These are phyloP conservation scores for Tridacna crocea DNA, from an alignment of 2,888 invertebrate species.

Conservation along the genomic window DNA sequence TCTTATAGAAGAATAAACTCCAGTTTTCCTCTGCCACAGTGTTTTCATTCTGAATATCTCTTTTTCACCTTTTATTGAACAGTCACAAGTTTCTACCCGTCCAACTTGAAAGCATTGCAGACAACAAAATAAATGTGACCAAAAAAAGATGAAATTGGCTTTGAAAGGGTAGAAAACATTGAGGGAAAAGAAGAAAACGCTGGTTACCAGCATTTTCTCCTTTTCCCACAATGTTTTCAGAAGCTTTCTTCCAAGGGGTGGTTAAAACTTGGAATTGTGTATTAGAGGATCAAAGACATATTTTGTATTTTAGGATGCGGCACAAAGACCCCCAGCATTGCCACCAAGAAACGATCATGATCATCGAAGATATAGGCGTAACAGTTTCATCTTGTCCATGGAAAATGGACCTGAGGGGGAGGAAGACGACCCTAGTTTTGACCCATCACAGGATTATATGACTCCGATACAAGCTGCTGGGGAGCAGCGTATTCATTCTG, in stretches of 20 bases:
- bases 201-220: background rate
- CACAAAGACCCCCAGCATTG: slow-evolving; percentile 59
- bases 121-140: too few relatives aligned
- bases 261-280: too few relatives aligned
- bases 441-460: slow-evolving; percentile 49
- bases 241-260: too few relatives aligned
- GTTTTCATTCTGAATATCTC: too few relatives aligned
- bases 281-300: too few relatives aligned
- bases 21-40: too few relatives aligned
- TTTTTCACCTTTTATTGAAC: too few relatives aligned
- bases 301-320: slow-evolving; percentile 43
- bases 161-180: too few relatives aligned
- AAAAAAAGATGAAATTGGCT: too few relatives aligned
- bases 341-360: slow-evolving; percentile 64
- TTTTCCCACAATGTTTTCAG: background rate
- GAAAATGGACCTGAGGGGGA: slow-evolving; percentile 59
- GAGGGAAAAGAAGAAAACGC: background rate
- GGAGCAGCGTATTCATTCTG: slow-evolving; percentile 52
- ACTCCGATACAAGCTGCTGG: slow-evolving; percentile 47
- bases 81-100: too few relatives aligned
- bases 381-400: slow-evolving; percentile 68
- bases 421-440: slow-evolving; percentile 19
- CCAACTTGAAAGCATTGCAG: too few relatives aligned
- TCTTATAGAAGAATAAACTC: too few relatives aligned
- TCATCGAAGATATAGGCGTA: slow-evolving; percentile 62